A percentile compares a stretch with the other conserved stretches of the same genome.
Conservation (phyloP, 2,888 invertebrate species). For the Bugula neritina region DNA sequence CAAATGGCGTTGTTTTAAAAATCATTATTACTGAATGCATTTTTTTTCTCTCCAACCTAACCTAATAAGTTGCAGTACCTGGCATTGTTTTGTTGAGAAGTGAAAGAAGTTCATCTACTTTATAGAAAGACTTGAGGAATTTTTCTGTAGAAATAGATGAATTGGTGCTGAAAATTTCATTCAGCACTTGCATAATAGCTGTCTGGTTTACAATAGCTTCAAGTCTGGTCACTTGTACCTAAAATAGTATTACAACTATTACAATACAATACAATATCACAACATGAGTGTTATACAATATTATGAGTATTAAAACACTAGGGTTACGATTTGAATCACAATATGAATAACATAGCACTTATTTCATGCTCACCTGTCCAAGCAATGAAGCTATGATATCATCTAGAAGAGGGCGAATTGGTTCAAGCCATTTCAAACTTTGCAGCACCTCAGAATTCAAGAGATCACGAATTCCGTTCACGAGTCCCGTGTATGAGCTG, state of each 20-base stretch:
- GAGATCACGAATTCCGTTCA: background rate
- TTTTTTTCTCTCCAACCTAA: no score
- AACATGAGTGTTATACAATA: background rate
- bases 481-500: background rate
- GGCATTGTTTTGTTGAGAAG: background rate
- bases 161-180: background rate
- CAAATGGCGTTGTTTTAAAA: no score
- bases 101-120: background rate
- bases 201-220: background rate
- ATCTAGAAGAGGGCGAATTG: slow-evolving; percentile 8
- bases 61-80: no score
- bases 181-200: background rate
- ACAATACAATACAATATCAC: background rate
- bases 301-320: no score
- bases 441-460: background rate
- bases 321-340: background rate
- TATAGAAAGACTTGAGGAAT: background rate
- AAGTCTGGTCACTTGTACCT: slow-evolving; percentile 14
- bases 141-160: background rate
- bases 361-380: background rate
- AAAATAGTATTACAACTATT: background rate
- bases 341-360: no score
- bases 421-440: background rate
- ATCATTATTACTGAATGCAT: no score
- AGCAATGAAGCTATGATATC: background rate